These are phyloP conservation scores for Habropoda laboriosa DNA, from an alignment of 1,140 invertebrate genomes.

Conservation along the genomic window DNA sequence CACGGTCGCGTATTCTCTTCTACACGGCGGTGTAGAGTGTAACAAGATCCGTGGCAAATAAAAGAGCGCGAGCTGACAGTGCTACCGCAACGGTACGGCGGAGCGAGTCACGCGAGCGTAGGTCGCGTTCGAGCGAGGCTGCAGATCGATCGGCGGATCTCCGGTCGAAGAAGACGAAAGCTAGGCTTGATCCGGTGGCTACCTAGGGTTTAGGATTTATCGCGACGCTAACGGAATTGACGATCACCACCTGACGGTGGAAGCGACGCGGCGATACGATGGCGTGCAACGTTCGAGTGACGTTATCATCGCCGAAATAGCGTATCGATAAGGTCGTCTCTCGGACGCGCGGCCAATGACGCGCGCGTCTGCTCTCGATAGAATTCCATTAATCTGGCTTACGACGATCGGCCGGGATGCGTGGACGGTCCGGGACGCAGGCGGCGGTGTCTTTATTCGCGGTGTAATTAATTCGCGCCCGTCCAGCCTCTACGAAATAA, in stretches of 20 bases:
- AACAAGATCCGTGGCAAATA: constrained; percentile 16
- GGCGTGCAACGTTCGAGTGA: constrained; percentile 54
- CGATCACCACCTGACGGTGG: constrained; percentile 41
- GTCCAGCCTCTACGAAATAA: background rate
- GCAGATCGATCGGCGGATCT: constrained; percentile 15
- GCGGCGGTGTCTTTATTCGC: constrained; percentile 32
- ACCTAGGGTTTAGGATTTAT: constrained; percentile 2
- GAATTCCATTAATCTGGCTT: constrained; percentile 74
- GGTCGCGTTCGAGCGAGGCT: background rate
- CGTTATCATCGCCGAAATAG: constrained; percentile 71
- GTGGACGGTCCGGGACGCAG: constrained; percentile 28
- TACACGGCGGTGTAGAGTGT: constrained; percentile 22
- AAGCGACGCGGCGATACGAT: constrained; percentile 4
- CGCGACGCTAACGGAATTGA: constrained; percentile 32
- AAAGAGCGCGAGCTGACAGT: background rate
- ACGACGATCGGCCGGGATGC: constrained; percentile 55
- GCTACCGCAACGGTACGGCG: constrained; percentile 10
- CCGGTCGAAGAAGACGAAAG: constrained; percentile 8
- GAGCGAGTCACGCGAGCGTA: constrained; percentile 16
- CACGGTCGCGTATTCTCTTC: background rate
- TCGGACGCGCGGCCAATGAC: constrained; percentile 71
- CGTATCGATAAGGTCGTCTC: constrained; percentile 72
- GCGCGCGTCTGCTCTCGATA: constrained; percentile 63
- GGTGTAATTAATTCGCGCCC: constrained; percentile 21
- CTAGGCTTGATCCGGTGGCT: background rate